A percentile compares a stretch with the other conserved stretches of the same genome.
These are phyloP conservation scores for Esox masquinongy DNA, from an alignment of 2,797 vertebrate genomes.

Conservation along the genomic window DNA sequence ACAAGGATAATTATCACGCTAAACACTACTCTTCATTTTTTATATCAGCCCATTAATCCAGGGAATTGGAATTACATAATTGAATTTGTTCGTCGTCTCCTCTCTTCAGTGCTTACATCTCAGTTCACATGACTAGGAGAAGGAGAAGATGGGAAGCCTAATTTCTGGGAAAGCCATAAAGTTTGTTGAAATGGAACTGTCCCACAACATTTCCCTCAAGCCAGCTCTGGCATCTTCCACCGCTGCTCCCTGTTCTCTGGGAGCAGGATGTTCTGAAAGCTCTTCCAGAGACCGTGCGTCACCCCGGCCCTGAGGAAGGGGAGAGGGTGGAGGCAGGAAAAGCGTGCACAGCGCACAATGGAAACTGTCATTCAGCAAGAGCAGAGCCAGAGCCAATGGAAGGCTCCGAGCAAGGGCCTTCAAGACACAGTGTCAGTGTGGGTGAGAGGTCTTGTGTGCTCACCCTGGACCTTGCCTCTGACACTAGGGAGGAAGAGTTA, in stretches of 20 bases:
- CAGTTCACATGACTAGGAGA: neutral
- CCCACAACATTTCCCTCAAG: constrained; percentile 35
- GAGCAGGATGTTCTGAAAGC: constrained; percentile 46
- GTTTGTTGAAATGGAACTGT: constrained; percentile 58
- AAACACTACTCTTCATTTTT: no score
- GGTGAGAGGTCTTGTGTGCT: constrained; percentile 17
- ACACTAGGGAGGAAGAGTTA: neutral
- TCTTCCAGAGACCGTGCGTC: constrained; percentile 27
- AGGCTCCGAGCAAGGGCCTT: neutral
- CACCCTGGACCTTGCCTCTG: neutral
- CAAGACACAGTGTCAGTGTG: constrained; percentile 2
- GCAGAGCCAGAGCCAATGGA: constrained; percentile 6
- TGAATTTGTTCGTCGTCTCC: neutral
- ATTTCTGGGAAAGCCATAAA: constrained; percentile 12
- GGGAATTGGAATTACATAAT: no score
- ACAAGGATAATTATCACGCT: no score
- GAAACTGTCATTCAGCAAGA: constrained; percentile 40
- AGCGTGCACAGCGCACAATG: constrained; percentile 44
- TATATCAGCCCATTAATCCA: no score
- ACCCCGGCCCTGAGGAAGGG: constrained; percentile 15
- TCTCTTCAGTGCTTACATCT: neutral
- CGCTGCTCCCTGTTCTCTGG: constrained; percentile 44
- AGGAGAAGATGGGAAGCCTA: no score
- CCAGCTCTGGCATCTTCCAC: neutral
- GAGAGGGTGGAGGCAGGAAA: constrained; percentile 46